These are phyloP conservation scores for Halocynthia roretzi DNA, from an alignment of 23 tunicate genomes.

Conservation along the genomic window DNA sequence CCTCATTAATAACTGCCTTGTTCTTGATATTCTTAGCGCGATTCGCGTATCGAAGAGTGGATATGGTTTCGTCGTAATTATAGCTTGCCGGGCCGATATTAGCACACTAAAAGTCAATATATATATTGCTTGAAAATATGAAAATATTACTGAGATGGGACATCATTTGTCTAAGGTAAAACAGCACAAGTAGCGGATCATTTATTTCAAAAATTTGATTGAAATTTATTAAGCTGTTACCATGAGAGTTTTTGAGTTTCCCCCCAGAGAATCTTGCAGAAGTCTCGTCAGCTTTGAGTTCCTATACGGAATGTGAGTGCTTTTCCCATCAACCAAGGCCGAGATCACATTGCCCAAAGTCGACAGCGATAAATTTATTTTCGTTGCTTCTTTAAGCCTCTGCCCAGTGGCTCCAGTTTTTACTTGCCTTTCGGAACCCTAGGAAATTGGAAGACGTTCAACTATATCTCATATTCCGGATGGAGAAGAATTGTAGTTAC, in stretches of 20 bases:
- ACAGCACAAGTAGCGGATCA: not conserved
- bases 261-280: slow-evolving; percentile 98
- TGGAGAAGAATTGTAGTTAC: no score
- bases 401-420: slow-evolving; percentile 99
- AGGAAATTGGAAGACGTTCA: no score
- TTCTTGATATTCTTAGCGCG: slow-evolving; percentile 98
- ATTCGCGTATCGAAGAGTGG: slow-evolving; percentile 94
- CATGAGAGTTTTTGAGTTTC: slow-evolving; percentile 98
- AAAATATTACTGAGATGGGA: not conserved
- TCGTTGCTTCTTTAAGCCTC: slow-evolving; percentile 95
- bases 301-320: slow-evolving; percentile 97
- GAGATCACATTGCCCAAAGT: slow-evolving; percentile 98
- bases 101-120: slow-evolving; percentile 52
- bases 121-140: no score
- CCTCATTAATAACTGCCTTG: slow-evolving; percentile 94
- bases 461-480: no score
- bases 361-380: slow-evolving; percentile 94
- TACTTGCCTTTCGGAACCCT: slow-evolving; percentile 91
- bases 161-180: not conserved
- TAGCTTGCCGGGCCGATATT: slow-evolving; percentile 96
- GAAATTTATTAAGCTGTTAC: slow-evolving; percentile 5
- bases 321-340: slow-evolving; percentile 97
- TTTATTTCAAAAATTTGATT: not conserved
- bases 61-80: slow-evolving; percentile 96
- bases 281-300: slow-evolving; percentile 91